These are phyloP conservation scores for Hedychridium roseum DNA, from an alignment of 2,888 invertebrate genomes.

Conservation along the genomic window DNA sequence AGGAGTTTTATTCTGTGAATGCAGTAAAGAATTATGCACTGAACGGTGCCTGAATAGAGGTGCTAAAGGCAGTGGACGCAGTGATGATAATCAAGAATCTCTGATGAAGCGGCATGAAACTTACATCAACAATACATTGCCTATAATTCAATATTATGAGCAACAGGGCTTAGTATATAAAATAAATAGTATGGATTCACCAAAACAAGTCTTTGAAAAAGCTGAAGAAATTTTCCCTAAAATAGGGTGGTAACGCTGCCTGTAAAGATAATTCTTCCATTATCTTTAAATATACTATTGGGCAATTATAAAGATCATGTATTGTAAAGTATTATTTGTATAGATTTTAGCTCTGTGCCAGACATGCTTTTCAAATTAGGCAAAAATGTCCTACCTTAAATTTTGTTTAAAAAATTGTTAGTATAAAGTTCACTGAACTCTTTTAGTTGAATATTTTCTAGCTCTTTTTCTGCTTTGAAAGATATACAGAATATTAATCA, in stretches of 20 bases:
- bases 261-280: no score
- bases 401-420: no score
- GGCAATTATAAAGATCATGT: no score
- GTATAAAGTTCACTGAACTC: no score
- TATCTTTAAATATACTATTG: no score
- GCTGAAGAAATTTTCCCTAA: slow-evolving; percentile 67
- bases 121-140: slow-evolving; percentile 85
- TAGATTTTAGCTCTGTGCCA: no score
- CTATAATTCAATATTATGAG: slow-evolving; percentile 87
- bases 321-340: no score
- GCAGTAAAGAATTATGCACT: slow-evolving; percentile 83
- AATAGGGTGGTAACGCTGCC: slow-evolving; percentile 59
- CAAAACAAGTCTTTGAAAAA: slow-evolving; percentile 73
- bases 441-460: no score
- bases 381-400: no score
- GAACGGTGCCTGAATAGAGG: slow-evolving; percentile 88
- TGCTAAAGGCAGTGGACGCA: slow-evolving; percentile 87
- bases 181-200: slow-evolving; percentile 75
- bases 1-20: slow-evolving; percentile 93
- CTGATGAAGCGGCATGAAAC: slow-evolving; percentile 88
- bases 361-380: no score
- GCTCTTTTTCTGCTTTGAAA: no score
- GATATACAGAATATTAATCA: no score
- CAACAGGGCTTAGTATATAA: slow-evolving; percentile 74
- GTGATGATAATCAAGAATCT: slow-evolving; percentile 93